Base-by-base conservation (phyloP, 2,113 vertebrate species). In the Geothlypis trichas region DNA sequence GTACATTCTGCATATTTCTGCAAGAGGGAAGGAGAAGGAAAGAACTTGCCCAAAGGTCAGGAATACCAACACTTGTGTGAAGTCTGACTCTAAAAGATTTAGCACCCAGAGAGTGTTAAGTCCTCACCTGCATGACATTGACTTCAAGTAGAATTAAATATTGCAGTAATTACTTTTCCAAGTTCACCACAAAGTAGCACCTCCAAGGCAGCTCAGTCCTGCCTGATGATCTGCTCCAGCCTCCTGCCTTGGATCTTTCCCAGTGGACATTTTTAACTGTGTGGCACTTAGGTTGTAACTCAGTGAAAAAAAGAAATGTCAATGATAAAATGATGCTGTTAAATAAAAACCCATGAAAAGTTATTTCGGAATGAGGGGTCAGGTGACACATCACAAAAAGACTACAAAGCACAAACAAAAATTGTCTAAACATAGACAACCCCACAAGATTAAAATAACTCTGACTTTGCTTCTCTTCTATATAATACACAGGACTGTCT, bases 211-310 rank as follows among this genome's bases (percentile, higher is more conserved):
- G 22, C 28, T 79, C 58, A 47, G 13, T 46, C 42, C 30, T 91
- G 23, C 52, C 35, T 44, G 52, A 8, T 33, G 73, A 26, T 42
- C 30, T 27, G 14, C 9, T 63, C 28, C 35, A 58, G 4, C 7
- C n/a, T 83, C 54, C 59, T 41, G 9, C 17, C 91, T 47, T 11
- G 27, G 24, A 30, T 79, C 15, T 69, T 57, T 26, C 35, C 31
- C 15, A n/a, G 17, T 0, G 5, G 39, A 54, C 8, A 7, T 49
- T 39, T 39, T 11, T 1, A 0, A 42, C 11, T 62, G 5, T 31
- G 27, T 17, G 33, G 46, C 23, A 20, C 55, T 61, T 31, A 15
- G 11, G 37, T 5, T 73, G 28, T 8, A 86, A 18, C 6, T 81
- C 23, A 10, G 14, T 15, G n/a, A 31, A 57, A 86, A 86, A 55